Evolutionary conservation across 2,113 vertebrate genomes (phyloP).

Genomic region (Abramis brama): DNA sequence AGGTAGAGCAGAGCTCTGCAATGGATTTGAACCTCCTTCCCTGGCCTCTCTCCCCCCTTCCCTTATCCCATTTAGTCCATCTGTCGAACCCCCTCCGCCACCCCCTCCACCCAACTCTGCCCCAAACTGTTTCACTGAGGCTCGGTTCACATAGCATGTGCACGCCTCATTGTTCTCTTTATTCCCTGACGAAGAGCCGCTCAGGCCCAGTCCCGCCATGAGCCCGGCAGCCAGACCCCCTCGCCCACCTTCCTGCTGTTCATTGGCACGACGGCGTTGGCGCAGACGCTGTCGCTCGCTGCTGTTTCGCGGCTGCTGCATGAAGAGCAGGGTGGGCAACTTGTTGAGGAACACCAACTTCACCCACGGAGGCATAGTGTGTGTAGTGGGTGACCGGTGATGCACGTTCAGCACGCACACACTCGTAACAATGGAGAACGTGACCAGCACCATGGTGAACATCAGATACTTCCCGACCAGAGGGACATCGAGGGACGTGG

Average conservation of each 20-base stretch:
- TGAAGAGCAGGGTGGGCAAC: constrained; percentile 90
- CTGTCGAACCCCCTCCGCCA: constrained; percentile 62
- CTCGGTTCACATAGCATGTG: constrained; percentile 87
- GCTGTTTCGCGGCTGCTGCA: constrained; percentile 89
- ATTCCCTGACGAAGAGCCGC: constrained; percentile 64
- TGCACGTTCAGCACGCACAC: constrained; percentile 96
- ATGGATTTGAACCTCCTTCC: constrained; percentile 56
- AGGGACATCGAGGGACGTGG: constrained; percentile 92
- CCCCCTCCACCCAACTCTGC: constrained; percentile 68
- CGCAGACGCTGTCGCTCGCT: constrained; percentile 89
- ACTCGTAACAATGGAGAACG: constrained; percentile 95
- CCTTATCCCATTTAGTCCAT: constrained; percentile 79
- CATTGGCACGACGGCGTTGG: constrained; percentile 69
- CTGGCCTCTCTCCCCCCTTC: constrained; percentile 69
- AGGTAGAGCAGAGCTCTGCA: constrained; percentile 50
- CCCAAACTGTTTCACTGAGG: constrained; percentile 80
- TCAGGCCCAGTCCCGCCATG: constrained; percentile 70
- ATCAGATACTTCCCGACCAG: constrained; percentile 96
- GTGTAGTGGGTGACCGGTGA: constrained; percentile 94
- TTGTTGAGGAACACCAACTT: constrained; percentile 90
- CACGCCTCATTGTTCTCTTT: constrained; percentile 71
- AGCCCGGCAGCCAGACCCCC: constrained; percentile 66
- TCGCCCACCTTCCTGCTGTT: constrained; percentile 67
- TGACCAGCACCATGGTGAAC: constrained; percentile 98
- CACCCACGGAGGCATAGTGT: constrained; percentile 97